These are phyloP conservation scores for Blomia tropicalis DNA, from an alignment of 2,888 invertebrate genomes.

Conservation along the genomic window DNA sequence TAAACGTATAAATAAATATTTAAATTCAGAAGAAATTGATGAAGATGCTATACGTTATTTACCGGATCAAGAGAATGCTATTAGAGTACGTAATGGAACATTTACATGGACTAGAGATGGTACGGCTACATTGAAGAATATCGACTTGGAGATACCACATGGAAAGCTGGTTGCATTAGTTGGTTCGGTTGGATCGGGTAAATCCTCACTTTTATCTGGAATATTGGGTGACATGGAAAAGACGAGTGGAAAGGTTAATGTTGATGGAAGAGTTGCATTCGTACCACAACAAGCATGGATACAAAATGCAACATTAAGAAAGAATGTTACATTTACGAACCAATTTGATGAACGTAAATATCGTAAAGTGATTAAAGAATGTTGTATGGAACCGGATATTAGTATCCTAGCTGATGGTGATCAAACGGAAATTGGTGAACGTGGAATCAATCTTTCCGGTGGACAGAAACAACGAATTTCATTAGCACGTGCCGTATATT, in stretches of 20 bases:
- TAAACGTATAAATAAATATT: constrained; percentile 49
- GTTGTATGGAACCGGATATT: constrained; percentile 39
- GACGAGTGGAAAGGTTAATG: constrained; percentile 26
- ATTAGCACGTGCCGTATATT: constrained; percentile 33
- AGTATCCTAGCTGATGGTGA: constrained; percentile 40
- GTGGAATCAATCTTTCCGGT: constrained; percentile 39
- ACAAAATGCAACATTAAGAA: constrained; percentile 37
- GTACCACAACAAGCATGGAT: constrained; percentile 26
- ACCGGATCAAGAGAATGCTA: neutral
- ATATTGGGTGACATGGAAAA: constrained; percentile 31
- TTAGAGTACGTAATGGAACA: constrained; percentile 54
- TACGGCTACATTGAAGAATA: constrained; percentile 25
- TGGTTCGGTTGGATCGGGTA: constrained; percentile 29
- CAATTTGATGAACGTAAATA: constrained; percentile 33
- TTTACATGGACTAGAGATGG: constrained; percentile 63
- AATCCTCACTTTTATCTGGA: constrained; percentile 30
- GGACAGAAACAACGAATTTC: constrained; percentile 39
- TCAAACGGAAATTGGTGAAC: constrained; percentile 41
- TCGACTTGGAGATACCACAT: constrained; percentile 24
- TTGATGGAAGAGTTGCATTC: constrained; percentile 22
- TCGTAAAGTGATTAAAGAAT: constrained; percentile 37
- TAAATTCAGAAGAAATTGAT: constrained; percentile 30
- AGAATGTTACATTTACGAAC: constrained; percentile 39
- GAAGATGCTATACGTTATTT: constrained; percentile 25
- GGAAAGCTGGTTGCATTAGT: constrained; percentile 29